Evolutionary conservation across 2,888 invertebrate species (phyloP), one percentile per base, ranked within the genome.

Genomic region (Agrotis exclamationis): DNA sequence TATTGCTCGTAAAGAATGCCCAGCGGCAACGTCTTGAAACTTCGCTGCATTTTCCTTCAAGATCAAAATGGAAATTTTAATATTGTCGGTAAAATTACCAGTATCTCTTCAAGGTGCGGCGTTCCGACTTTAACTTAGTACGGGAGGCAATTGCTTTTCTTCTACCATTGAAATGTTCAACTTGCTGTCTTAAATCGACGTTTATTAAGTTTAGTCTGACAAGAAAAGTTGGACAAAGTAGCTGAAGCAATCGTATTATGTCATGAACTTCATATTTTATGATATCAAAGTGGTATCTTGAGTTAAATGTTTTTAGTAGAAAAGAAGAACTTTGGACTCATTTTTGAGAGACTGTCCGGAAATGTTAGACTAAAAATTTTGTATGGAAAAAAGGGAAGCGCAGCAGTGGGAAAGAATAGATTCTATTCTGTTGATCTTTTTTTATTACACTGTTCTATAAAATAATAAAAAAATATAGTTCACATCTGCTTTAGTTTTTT

Each of bases 1-100:
- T 65, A 48, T 72, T 58, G 62, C 24, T 76, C 48, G 39, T n/a
- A 53, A 77, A 64, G 51, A 39, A 78, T 64, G 63, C 59, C 67
- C 63, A 22, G 53, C 69, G 45, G 76, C 67, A 48, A 51, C 63
- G 54, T 63, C 68, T 63, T 66, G 44, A 76, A 73, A 72, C 56
- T 68, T 63, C 45, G 11, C 47, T 72, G 62, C 72, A 79, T 64
- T 80, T 80, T 68, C 76, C 48, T 65, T 68, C 22, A 65, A 68
- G 76, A 72, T 79, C 73, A 80, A 79, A 79, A 79, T 80, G 79
- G 73, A 80, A 79, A 80, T 79, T 79, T 80, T 79, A 80, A 80
- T 80, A 81, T 70, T 74, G 78, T 70, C 74, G 53, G 74, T 74
- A 65, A 74, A 81, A 77, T 79, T 82, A 76, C 50, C 62, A 70